These are phyloP conservation scores for Setipinna tenuifilis DNA, from an alignment of 2,797 vertebrate species.

Conservation along the genomic window DNA sequence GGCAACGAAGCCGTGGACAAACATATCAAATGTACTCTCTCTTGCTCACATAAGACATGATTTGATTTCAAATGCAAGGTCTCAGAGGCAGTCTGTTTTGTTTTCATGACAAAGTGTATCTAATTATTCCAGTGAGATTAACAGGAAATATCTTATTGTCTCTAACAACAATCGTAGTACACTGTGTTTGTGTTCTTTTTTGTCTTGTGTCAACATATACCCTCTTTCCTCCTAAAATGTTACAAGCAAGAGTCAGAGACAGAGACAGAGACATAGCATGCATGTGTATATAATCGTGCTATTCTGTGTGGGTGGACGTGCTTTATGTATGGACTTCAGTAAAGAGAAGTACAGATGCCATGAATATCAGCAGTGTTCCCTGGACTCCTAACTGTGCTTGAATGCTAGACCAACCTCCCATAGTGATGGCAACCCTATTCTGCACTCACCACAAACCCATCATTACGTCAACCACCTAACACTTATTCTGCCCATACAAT, in stretches of 20 bases:
- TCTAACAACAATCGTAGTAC: neutral
- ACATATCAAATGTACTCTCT: too few species aligned
- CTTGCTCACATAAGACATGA: too few species aligned
- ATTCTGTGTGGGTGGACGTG: neutral
- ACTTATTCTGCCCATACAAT: too few species aligned
- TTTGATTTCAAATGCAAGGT: too few species aligned
- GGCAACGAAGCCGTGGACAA: too few species aligned
- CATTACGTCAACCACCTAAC: too few species aligned
- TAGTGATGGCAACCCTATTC: neutral
- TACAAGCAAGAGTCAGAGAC: neutral
- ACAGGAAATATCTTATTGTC: too few species aligned
- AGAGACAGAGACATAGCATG: neutral
- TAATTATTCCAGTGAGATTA: too few species aligned
- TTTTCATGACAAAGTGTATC: neutral
- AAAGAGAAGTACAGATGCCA: constrained; percentile 23
- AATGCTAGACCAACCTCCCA: neutral
- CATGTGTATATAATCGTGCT: neutral
- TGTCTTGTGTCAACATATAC: too few species aligned
- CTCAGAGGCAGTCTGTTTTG: neutral
- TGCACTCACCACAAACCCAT: neutral
- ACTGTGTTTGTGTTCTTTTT: neutral
- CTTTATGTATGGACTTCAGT: neutral
- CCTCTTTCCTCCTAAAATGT: neutral
- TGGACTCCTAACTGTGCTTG: constrained; percentile 36
- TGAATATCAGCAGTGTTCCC: constrained; percentile 58